A percentile compares a stretch with the other conserved stretches of the same genome.
These are phyloP conservation scores for Okamejei kenojei DNA, from an alignment of 2,797 vertebrate genomes.

Conservation along the genomic window DNA sequence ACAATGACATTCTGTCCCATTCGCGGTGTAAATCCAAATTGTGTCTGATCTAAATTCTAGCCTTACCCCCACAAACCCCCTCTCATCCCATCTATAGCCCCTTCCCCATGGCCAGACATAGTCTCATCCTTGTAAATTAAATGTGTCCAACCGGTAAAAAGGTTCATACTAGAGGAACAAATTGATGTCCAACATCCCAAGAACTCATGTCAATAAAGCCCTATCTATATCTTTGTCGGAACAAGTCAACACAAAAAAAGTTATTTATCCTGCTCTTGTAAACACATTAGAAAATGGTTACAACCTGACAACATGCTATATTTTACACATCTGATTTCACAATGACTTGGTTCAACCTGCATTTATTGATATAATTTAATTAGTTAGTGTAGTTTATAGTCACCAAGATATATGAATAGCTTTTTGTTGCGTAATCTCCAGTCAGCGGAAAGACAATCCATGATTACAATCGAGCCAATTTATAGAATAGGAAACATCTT, in stretches of 20 bases:
- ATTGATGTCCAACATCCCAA: neutral
- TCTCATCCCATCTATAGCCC: too few species aligned
- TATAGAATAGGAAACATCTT: too few species aligned
- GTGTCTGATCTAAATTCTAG: neutral
- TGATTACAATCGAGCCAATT: too few species aligned
- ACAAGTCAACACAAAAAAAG: neutral
- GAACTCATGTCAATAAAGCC: neutral
- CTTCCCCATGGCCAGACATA: neutral
- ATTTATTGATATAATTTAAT: neutral
- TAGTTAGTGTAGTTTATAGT: too few species aligned
- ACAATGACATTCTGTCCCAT: too few species aligned
- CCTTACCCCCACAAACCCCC: neutral
- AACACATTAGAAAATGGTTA: neutral
- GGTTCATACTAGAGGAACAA: neutral
- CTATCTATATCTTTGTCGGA: neutral
- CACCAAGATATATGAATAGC: too few species aligned
- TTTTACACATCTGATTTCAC: neutral
- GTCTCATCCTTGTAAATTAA: neutral
- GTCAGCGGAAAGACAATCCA: too few species aligned
- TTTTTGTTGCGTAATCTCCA: too few species aligned
- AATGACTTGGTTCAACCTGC: neutral
- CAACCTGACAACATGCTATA: neutral
- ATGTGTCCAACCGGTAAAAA: neutral
- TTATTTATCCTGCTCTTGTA: neutral
- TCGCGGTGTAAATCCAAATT: neutral